Evolutionary conservation across 2,113 vertebrate genomes (phyloP), one percentile per base, ranked within the genome.

Genomic region (Lipophrys pholis): DNA sequence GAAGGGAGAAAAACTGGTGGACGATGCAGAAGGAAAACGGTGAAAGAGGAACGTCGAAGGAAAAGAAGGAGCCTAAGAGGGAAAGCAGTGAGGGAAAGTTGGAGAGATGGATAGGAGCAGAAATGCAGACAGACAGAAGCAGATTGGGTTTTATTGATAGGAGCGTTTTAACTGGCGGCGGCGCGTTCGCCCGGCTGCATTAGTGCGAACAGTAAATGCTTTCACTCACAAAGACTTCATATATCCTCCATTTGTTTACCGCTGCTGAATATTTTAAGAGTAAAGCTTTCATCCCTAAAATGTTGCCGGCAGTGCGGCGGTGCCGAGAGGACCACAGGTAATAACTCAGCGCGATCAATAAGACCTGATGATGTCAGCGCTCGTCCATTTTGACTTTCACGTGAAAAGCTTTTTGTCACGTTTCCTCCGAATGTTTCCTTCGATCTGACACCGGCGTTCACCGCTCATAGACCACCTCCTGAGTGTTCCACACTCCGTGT

Each of bases 251-350:
- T 81, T 61, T 81, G 78, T 86, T 82, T 84, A 77, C 69, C 7
- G 48, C 81, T 57, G 79, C 69, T 78, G 79, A 84, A 84, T 80
- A 80, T 78, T 89, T 80, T 55, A 88, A 73, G 74, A 85, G 73
- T 66, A 17, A 64, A 75, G 83, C 83, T 86, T 83, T 86, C 75
- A 77, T 45, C 40, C 16, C 59, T 81, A 51, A 85, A 61, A 79
- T 7, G 40, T 57, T 14, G 12, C 42, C 0, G 36, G 4, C 0
- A 6, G 53, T 65, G 7, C 11, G 65, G 78, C 11, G 12, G 16
- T 30, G 38, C 35, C 7, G 40, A 6, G 52, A 0, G 54, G 46
- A 65, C 52, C 39, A 39, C 39, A 15, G 53, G 54, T 68, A 73
- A 79, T 76, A 69, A 78, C 60, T 72, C 50, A 74, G 14, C 53